Evolutionary conservation across 1,140 invertebrate genomes (phyloP).

Genomic region (Zaprionus tsacasi): DNA sequence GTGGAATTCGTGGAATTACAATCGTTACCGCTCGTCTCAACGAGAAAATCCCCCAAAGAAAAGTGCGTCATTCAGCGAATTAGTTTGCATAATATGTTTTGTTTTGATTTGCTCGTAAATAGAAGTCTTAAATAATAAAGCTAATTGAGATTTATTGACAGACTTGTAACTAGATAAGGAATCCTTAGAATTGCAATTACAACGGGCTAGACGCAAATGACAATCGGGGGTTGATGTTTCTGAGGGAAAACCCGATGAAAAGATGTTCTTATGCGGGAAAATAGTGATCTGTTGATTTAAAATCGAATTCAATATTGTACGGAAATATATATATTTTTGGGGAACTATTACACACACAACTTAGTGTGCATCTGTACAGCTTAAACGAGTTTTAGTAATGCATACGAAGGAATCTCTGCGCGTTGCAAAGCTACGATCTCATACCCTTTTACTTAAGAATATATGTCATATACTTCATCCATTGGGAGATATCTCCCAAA

Average conservation of each 20-base stretch:
- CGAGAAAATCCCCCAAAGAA: slow-evolving; percentile 13
- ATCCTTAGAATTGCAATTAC: background rate
- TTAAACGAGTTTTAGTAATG: no score
- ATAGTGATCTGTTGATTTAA: background rate
- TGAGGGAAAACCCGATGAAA: background rate
- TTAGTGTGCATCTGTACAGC: no score
- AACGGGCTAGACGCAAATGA: background rate
- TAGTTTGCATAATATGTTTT: background rate
- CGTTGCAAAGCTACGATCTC: no score
- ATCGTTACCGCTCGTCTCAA: background rate
- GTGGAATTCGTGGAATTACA: slow-evolving; percentile 4
- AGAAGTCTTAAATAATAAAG: background rate
- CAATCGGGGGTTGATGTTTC: background rate
- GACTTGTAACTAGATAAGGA: background rate
- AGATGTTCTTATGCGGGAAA: no score
- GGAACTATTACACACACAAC: no score
- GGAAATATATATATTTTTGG: no score
- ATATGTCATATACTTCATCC: no score
- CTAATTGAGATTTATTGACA: slow-evolving; percentile 13
- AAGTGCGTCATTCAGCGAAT: slow-evolving; percentile 7
- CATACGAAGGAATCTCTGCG: no score
- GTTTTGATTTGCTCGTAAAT: background rate
- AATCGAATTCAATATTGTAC: background rate
- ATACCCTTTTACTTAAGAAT: no score
- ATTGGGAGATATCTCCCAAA: no score